A percentile compares a stretch with the other conserved stretches of the same genome.
These are phyloP conservation scores for Meles meles DNA, from an alignment of 2,113 vertebrate species.

Conservation along the genomic window DNA sequence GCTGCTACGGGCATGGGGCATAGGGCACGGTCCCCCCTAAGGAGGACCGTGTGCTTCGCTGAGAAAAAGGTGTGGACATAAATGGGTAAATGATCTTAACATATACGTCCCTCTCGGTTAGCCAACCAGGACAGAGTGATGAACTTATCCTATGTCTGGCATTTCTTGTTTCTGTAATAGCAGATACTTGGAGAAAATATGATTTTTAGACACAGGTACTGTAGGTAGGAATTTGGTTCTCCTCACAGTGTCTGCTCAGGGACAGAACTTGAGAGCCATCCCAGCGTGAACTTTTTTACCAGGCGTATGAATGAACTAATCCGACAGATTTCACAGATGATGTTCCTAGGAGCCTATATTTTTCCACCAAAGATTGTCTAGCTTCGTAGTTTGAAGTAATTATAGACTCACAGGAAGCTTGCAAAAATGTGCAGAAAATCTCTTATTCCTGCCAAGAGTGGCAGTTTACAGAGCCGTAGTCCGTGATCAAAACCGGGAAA, in stretches of 20 bases:
- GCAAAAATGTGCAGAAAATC: background rate
- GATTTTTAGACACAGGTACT: background rate
- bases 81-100: background rate
- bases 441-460: background rate
- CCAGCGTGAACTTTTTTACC: background rate
- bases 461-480: background rate
- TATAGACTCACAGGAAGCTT: background rate
- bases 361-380: background rate
- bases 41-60: accelerated
- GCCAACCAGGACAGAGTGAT: background rate
- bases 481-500: background rate
- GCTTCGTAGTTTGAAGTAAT: background rate
- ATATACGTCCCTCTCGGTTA: accelerated
- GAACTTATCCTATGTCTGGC: accelerated
- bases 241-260: background rate
- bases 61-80: background rate
- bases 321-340: background rate
- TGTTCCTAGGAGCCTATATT: background rate
- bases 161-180: background rate
- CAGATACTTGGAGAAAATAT: background rate
- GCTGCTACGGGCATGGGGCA: too few species aligned
- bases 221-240: background rate
- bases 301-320: background rate
- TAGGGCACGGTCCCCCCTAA: background rate
- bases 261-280: background rate